A percentile compares a stretch with the other conserved stretches of the same genome.
These are phyloP conservation scores for Caenorhabditis briggsae DNA, from an alignment of 1,140 invertebrate species.

Conservation along the genomic window DNA sequence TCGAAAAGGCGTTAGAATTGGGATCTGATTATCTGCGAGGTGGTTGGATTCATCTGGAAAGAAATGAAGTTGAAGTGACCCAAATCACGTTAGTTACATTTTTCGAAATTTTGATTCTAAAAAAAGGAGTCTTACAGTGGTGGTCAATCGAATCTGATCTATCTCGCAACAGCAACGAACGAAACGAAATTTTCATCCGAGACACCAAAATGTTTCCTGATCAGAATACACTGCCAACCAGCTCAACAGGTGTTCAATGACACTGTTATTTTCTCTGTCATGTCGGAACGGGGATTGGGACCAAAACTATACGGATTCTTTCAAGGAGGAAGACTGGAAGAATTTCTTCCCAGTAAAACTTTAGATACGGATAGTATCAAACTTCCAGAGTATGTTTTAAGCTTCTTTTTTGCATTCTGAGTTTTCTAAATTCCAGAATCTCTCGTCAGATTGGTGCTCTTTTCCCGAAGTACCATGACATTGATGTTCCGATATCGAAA, in stretches of 20 bases:
- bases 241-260: conserved; percentile 2
- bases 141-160: conserved; percentile 13
- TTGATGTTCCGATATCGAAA: conserved; percentile 20
- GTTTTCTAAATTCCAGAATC: conserved; percentile 5
- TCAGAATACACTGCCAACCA: conserved; percentile 11
- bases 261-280: conserved; percentile 10
- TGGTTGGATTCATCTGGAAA: background rate
- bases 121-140: background rate
- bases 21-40: conserved; percentile 8
- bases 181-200: background rate
- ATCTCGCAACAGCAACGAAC: background rate
- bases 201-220: background rate
- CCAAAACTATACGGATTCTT: conserved; percentile 60
- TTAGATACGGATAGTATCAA: conserved; percentile 24
- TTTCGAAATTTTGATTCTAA: background rate
- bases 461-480: conserved; percentile 13
- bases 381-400: conserved; percentile 50
- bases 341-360: conserved; percentile 52
- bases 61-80: conserved; percentile 16
- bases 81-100: background rate
- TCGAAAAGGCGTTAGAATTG: background rate
- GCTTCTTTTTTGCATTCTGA: too few relatives aligned
- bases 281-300: conserved; percentile 42
- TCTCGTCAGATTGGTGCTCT: background rate
- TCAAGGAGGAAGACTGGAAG: conserved; percentile 54